These are phyloP conservation scores for Drosophila melanosoma DNA, from an alignment of 2,888 invertebrate genomes.

Conservation along the genomic window DNA sequence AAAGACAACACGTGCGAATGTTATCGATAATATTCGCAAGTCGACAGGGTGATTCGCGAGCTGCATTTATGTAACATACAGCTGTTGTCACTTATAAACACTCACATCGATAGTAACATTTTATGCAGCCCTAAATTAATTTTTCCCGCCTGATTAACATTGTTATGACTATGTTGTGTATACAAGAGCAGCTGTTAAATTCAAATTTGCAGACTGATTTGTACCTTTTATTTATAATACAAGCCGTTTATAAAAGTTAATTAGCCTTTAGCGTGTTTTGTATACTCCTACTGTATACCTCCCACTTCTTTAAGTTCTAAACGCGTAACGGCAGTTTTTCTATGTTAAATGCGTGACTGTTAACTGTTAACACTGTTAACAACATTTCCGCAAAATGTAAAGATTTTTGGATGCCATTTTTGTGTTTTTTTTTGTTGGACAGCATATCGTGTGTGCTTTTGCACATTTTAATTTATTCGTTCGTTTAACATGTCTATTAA, in stretches of 20 bases:
- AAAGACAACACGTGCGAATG: constrained; percentile 67
- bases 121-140: constrained; percentile 1
- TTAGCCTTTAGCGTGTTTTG: no score
- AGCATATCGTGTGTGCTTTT: neutral
- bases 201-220: neutral
- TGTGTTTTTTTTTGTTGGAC: constrained; percentile 10
- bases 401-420: constrained; percentile 21
- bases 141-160: constrained; percentile 2
- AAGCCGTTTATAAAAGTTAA: no score
- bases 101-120: constrained; percentile 1
- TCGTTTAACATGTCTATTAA: constrained; percentile 65
- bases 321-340: constrained; percentile 1
- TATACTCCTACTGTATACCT: no score
- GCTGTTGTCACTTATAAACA: neutral
- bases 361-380: constrained; percentile 30
- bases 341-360: neutral
- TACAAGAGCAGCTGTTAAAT: neutral
- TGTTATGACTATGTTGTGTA: neutral
- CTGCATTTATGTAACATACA: constrained; percentile 4
- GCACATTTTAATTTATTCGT: neutral
- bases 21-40: constrained; percentile 41
- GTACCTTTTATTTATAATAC: neutral
- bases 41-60: constrained; percentile 19
- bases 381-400: constrained; percentile 36
- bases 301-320: neutral